Evolutionary conservation across 2,888 invertebrate species (phyloP), one percentile per base, ranked within the genome.

Genomic region (Lithophane leautieri): DNA sequence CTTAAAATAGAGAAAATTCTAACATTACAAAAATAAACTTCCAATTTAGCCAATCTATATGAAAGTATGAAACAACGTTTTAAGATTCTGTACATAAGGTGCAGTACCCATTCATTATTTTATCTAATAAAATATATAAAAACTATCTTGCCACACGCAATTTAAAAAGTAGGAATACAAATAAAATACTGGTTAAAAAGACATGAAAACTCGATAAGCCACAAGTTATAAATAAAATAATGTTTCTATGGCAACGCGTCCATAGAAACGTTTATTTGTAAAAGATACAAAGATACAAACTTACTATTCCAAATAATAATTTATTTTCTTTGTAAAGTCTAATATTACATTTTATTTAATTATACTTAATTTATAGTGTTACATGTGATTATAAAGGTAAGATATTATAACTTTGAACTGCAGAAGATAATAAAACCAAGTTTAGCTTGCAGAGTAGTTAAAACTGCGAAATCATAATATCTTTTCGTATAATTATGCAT

Each of bases 191-290:
- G 71, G 66, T 16, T 66, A 22, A 19, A 19, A 25, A 25, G 1
- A 40, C 9, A 4, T 22, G 7, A 28, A 28, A 28, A 11, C 42
- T 16, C 1, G 19, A 12, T 1, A 42, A 0, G 83, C 52, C 83
- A 62, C 28, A 65, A 61, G 4, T 52, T 58, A 42, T 25, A 69
- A 82, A 75, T 56, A 70, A 62, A 70, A 28, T 12, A n/a, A 12
- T 3, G 74, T 89, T 76, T 8, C 74, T 42, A 87, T 78, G 69
- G 42, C 63, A 77, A 85, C 89, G 87, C 89, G 87, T 89, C 84
- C 83, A 47, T 88, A 76, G 89, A 61, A 63, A 88, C 87, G 77
- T 76, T 67, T 84, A 67, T 83, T 82, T 75, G 40, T 16, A 44
- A 76, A 56, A 54, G 60, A 69, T 28, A 72, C 54, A 76, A 56